Conservation (phyloP, 2,888 invertebrate genomes). For the Cryptocheilus praepositus region DNA sequence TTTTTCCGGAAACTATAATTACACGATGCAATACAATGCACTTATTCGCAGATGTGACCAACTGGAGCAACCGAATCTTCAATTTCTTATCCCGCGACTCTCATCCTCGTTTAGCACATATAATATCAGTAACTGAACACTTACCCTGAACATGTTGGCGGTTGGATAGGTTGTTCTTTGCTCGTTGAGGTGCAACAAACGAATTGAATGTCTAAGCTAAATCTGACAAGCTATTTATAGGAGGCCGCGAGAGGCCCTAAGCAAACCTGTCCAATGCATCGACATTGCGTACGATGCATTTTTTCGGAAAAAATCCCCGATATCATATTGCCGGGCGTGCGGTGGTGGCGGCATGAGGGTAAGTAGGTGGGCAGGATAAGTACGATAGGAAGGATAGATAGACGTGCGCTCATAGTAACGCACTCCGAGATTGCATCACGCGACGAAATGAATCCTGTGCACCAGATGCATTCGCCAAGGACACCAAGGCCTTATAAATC, state of each 20-base stretch:
- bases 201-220: constrained; percentile 49
- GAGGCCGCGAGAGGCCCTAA: constrained; percentile 4
- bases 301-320: neutral
- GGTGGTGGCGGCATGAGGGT: no score
- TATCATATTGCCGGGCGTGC: neutral
- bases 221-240: constrained; percentile 55
- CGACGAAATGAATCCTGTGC: constrained; percentile 1
- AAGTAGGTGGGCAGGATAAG: no score
- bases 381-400: no score
- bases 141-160: constrained; percentile 47
- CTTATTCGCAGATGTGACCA: no score
- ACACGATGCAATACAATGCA: no score
- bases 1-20: no score
- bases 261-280: constrained; percentile 31
- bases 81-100: no score
- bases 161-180: constrained; percentile 26
- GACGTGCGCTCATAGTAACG: constrained; percentile 1
- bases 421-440: neutral
- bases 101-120: no score
- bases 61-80: no score
- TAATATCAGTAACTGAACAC: constrained; percentile 17
- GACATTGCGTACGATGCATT: neutral
- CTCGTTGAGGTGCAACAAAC: constrained; percentile 33
- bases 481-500: neutral
- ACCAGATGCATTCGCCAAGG: neutral